Evolutionary conservation across 2,888 invertebrate species (phyloP), one percentile per base, ranked within the genome.

Genomic region (Abrostola triplasia): DNA sequence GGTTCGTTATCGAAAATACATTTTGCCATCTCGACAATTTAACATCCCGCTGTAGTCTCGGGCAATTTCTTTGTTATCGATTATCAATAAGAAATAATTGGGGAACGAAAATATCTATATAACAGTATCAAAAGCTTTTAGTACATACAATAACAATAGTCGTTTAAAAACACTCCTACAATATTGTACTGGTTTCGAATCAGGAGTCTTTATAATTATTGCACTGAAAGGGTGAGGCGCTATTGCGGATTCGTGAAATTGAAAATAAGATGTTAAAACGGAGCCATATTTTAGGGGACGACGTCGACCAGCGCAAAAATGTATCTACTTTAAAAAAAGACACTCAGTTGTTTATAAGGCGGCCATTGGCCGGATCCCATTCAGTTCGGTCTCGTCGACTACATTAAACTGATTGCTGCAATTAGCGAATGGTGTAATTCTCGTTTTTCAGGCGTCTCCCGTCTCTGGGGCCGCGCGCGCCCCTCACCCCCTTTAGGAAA

Each of bases 371-470:
- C 80, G 84, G 84, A 82, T 87, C 85, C 82, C 81, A 87, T 87
- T 88, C 86, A 88, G 88, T 89, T 88, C 84, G 86, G 90, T 88
- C 89, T 89, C 88, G 91, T 88, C 91, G 92, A 92, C 92, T 93
- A 93, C 93, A 94, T 94, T 93, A 93, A 90, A 93, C 90, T 93
- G 93, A 94, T 94, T 93, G 92, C 93, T 88, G 92, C 91, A 94
- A 94, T 94, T 94, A 94, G 92, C 87, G 93, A 90, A 92, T 92
- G 93, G 91, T 92, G 92, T 92, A 92, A 92, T 92, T 91, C 92
- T 90, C 93, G 91, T 92, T 92, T 92, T 92, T 92, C 92, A 92
- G 88, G 86, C 88, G 77, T 83, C 88, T 78, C 86, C 81, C 81
- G 66, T 60, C 77, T 76, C 79, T 73, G 75, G 78, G 81, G 76